Evolutionary conservation across 2,113 vertebrate species (phyloP), one percentile per base, ranked within the genome.

Genomic region (Micromys minutus): DNA sequence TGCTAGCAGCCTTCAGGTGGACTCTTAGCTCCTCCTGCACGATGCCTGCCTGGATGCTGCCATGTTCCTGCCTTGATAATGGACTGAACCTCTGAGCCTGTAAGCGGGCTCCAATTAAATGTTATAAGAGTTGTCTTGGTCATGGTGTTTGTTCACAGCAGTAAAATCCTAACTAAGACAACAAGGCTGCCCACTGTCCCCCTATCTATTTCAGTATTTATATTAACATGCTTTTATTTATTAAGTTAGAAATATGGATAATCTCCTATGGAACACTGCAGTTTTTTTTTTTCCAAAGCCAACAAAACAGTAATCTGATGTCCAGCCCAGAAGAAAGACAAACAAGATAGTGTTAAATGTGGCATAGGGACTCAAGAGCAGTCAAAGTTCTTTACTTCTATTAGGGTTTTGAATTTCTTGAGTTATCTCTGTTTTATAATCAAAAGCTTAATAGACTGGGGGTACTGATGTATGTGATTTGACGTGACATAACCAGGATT

Each of bases 241-340:
- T 57, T 29, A 93, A 88, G 77, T 97, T 96, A 94, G 84, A 89
- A 95, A 87, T 87, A 95, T 93, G 91, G 52, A 85, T 63, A 97
- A 22, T 84, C 90, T 93, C 52, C 74, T 91, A 89, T 75, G 80
- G 74, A 93, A 95, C 84, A 77, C 89, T 91, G 96, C 76, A 97
- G 95, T 89, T 96, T 76, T 81, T 94, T 96, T 96, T 96, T 94
- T 96, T 96, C 96, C 91, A 96, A 89, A 96, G 89, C 80, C 87
- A 93, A 91, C 76, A 97, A 96, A 97, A 96, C 79, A 92, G 0
- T 5, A 95, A 47, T 89, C 74, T 52, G 79, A 45, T 59, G 34
- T 90, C 93, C 89, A 95, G 87, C 57, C 90, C 79, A 90, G 92
- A 50, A 94, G 88, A 95, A 94, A 87, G 84, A 94, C 29, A 86